Conservation (phyloP, 2,113 vertebrate species). For the Herpetotheres cachinnans region DNA sequence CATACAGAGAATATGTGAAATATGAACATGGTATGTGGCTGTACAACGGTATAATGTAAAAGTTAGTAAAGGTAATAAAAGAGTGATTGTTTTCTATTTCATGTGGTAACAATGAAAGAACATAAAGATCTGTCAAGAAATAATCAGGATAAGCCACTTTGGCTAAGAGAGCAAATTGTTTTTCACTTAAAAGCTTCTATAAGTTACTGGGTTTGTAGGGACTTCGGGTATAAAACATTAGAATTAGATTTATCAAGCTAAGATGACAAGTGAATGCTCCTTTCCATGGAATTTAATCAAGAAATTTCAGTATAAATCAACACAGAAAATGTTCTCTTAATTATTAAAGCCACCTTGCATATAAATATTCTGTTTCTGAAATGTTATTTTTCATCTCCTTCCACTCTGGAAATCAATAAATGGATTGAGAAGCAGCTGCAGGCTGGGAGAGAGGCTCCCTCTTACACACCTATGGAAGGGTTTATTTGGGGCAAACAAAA, state of each 20-base stretch:
- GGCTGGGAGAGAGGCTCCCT: background rate
- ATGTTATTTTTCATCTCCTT: background rate
- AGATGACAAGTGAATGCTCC: background rate
- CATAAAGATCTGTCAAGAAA: background rate
- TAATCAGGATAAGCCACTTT: background rate
- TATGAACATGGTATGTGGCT: background rate
- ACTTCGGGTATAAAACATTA: background rate
- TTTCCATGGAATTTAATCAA: background rate
- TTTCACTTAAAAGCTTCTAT: background rate
- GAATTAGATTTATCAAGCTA: background rate
- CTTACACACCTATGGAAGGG: background rate
- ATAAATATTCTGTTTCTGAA: background rate
- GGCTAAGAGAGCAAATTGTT: background rate
- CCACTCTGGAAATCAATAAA: background rate
- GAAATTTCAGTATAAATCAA: background rate
- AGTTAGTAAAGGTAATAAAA: background rate
- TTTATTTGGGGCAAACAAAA: background rate
- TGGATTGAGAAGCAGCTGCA: background rate
- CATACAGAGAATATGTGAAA: background rate
- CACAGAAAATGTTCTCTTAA: background rate
- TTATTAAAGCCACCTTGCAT: background rate
- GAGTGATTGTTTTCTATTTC: background rate
- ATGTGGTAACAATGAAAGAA: background rate
- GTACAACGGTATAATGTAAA: background rate
- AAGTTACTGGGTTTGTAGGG: background rate